Evolutionary conservation across 1,140 invertebrate species (phyloP), one percentile per base, ranked within the genome.

Genomic region (Papilio machaon): DNA sequence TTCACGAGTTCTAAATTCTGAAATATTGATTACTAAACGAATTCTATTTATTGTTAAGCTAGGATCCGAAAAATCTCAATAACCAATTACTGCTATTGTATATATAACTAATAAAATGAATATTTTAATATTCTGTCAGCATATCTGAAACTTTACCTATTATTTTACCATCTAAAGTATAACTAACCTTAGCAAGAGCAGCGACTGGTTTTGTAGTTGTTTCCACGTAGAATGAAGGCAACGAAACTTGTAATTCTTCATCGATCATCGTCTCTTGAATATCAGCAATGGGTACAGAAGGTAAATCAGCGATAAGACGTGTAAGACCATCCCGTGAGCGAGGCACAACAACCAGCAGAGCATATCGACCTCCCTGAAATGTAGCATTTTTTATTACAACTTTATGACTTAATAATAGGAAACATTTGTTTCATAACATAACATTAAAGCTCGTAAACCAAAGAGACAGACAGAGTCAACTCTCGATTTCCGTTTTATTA

Each of bases 301-400:
- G 90, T 30, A 95, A 85, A 76, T 95, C 95, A 0, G 92, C 91
- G 0, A 90, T 90, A 10, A 95, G 86, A 9, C 95, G 84, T 8
- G 88, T 90, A 0, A 96, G 88, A 2, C 96, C 96, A 74, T 96
- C 95, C 0, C 95, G 86, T 2, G 94, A 87, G 0, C 95, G 93
- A 17, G 96, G 96, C 17, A 96, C 87, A 2, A 96, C 84, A 2
- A 96, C 85, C 79, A 96, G 85, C 8, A 96, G 86, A 2, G 95
- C 94, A 80, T 96, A 96, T 49, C 95, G 91, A 46, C 90, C 92
- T 76, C 95, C 95, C 95, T 96, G 87, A 35, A 90, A 90, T 52
- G 73, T 76, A 75, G 52, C 49, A 74, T 43, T 47, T 30, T 46
- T 64, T 11, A 13, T 23, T 70, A 76, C 49, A 73, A 15, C 49